Base-by-base conservation (phyloP, 2,113 vertebrate species). In the Ascaphus truei region DNA sequence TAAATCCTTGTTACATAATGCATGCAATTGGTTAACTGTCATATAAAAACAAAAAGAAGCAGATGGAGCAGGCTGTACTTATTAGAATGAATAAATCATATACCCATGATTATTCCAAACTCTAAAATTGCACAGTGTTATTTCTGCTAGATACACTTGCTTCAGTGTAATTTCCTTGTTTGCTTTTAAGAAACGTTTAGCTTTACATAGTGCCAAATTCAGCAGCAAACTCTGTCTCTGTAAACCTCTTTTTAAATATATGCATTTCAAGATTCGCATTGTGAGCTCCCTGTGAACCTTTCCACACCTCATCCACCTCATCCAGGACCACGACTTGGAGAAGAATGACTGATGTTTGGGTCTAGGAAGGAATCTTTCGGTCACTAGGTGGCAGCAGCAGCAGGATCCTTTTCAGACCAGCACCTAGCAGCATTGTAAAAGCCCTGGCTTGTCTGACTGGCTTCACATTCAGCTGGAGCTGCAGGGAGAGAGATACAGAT, bases 381-480 rank as follows among this genome's bases (percentile, higher is more conserved):
- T 80, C 90, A 85, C 89, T 89, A 90, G 90, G 84, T 90, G 90
- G 90, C 89, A 88, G 86, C 83, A 76, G 83, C 80, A 81, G 80
- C 80, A 81, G 80, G 89, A 83, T 77, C 87, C 66, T 69, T 84
- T 88, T 80, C 81, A 83, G 75, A 5, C 76, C 82, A 29, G 83
- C 75, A 57, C 62, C 77, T 82, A 87, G 84, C 85, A 47, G 18
- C n/a, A n/a, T n/a, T n/a, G n/a, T 91, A 90, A 89, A 91, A 91
- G 86, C 88, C 83, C 79, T 84, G 84, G 89, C 87, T 89, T 90
- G 87, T 89, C 89, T 87, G 88, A 89, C 89, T 89, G 86, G 86
- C 88, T 88, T 88, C 89, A 86, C 89, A 89, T 92, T 92, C 89
- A 90, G 90, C 88, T 88, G 88, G 83, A 90, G 87, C 90, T 89